Percentiles rank a stretch among this genome's conserved stretches.
These are phyloP conservation scores for Apistogramma diplotaenia DNA, from an alignment of 2,113 vertebrate genomes.

Conservation along the genomic window DNA sequence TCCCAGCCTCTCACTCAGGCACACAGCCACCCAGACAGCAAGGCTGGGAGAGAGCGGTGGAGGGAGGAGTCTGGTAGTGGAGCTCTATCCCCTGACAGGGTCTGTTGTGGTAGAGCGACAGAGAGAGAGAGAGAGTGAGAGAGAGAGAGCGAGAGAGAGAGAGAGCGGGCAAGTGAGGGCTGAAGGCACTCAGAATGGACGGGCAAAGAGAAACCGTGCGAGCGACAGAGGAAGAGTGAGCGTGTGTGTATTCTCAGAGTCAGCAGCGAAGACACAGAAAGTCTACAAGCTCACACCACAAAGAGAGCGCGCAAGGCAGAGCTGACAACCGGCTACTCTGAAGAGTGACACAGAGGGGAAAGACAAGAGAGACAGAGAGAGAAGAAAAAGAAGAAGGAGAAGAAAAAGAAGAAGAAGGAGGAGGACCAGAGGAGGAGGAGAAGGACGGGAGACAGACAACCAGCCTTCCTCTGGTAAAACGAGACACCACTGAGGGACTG, in stretches of 20 bases:
- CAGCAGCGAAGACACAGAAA: slow-evolving; percentile 56
- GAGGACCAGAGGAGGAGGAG: slow-evolving; percentile 19
- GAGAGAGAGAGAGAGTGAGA: slow-evolving; percentile 41
- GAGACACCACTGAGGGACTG: slow-evolving; percentile 62
- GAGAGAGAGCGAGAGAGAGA: slow-evolving; percentile 1
- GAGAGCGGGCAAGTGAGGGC: slow-evolving; percentile 40
- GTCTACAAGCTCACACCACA: slow-evolving; percentile 62
- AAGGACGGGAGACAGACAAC: slow-evolving; percentile 50
- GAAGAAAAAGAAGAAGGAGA: not conserved
- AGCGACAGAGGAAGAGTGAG: slow-evolving; percentile 57
- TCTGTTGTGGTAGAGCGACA: slow-evolving; percentile 60
- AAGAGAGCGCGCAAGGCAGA: slow-evolving; percentile 53
- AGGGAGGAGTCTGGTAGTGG: slow-evolving; percentile 70
- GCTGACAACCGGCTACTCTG: slow-evolving; percentile 51
- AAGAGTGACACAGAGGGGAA: slow-evolving; percentile 43
- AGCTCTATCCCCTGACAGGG: slow-evolving; percentile 62
- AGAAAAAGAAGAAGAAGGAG: slow-evolving; percentile 9
- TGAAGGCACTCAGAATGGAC: slow-evolving; percentile 72
- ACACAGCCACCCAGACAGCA: slow-evolving; percentile 60
- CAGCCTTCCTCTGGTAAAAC: slow-evolving; percentile 57
- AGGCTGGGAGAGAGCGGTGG: slow-evolving; percentile 30
- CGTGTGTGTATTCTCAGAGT: slow-evolving; percentile 49
- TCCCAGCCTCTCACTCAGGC: slow-evolving; percentile 49
- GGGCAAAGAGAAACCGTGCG: slow-evolving; percentile 52
- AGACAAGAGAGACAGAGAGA: slow-evolving; percentile 8